Evolutionary conservation across 1,140 invertebrate genomes (phyloP), one percentile per base, ranked within the genome.

Genomic region (Aradophagus sp.): DNA sequence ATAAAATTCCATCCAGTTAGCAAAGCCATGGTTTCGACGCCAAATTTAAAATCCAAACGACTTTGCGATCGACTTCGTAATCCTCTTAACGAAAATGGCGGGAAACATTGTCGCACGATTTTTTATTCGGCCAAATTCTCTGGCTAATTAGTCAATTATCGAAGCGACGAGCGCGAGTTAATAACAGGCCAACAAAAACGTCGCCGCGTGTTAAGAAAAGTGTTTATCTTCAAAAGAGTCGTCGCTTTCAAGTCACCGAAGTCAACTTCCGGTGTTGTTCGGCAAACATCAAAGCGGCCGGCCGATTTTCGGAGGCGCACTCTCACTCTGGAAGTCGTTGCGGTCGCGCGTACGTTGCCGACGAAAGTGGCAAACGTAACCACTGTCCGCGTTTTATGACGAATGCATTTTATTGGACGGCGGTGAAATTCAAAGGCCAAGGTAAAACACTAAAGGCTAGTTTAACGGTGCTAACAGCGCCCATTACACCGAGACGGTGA

Each of bases 401-500:
- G 73, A 80, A 78, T 71, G 74, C 75, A 69, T 79, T 83, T 80
- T 81, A 83, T 81, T 83, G 79, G 77, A 63, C 45, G 79, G 76
- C 82, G 80, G 80, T 72, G 56, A 29, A 48, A 68, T 71, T 80
- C 80, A 84, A 83, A 84, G 81, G 79, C 79, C 65, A 75, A 75
- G 59, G 70, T 70, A 75, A 82, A 79, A 81, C 79, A 78, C 76
- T 78, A 82, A 84, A 82, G 76, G 74, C 80, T 81, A 82, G 78
- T 79, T 84, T 79, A 82, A 81, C 81, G 77, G 79, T 81, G 81
- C 79, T 82, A 84, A 82, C 78, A 76, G 79, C 74, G 76, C 73
- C 76, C 75, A 67, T 80, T 81, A 82, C 77, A 78, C 74, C 50
- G 75, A 81, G 80, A 76, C 74, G 80, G 81, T 80, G 50, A 73